Conservation (phyloP, 2,888 invertebrate species). For the Tachina fera region DNA sequence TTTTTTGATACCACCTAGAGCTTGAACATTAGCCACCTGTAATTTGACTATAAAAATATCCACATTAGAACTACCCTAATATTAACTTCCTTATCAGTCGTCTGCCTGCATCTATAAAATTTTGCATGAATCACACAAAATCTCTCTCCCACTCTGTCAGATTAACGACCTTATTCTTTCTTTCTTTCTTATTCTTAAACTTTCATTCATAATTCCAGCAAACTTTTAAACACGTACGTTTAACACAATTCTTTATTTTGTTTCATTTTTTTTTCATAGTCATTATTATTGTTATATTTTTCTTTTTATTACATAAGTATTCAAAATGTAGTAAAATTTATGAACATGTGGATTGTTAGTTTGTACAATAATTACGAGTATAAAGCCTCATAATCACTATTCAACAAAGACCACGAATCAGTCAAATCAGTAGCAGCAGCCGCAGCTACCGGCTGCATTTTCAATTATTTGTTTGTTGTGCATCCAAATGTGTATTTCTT, state of each 20-base stretch:
- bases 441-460: constrained; percentile 40
- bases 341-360: constrained; percentile 26
- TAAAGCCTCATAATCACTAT: constrained; percentile 16
- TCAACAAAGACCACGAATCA: constrained; percentile 23
- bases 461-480: constrained; percentile 35
- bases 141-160: constrained; percentile 21
- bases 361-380: neutral
- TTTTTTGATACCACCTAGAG: too few relatives aligned
- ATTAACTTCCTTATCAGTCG: neutral
- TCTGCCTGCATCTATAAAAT: neutral
- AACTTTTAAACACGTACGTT: constrained; percentile 69
- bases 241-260: constrained; percentile 26
- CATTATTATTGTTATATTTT: constrained; percentile 26
- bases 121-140: constrained; percentile 42
- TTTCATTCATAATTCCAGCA: constrained; percentile 68
- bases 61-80: constrained; percentile 8
- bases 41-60: neutral
- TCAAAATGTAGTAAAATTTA: constrained; percentile 66
- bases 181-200: constrained; percentile 38
- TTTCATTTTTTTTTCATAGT: constrained; percentile 17
- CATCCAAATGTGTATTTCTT: constrained; percentile 6
- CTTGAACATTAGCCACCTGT: too few relatives aligned
- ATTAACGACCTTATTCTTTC: constrained; percentile 51
- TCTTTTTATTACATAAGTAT: constrained; percentile 35
- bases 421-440: constrained; percentile 11